Conservation (phyloP, 2,113 vertebrate species). For the Thunnus maccoyii region DNA sequence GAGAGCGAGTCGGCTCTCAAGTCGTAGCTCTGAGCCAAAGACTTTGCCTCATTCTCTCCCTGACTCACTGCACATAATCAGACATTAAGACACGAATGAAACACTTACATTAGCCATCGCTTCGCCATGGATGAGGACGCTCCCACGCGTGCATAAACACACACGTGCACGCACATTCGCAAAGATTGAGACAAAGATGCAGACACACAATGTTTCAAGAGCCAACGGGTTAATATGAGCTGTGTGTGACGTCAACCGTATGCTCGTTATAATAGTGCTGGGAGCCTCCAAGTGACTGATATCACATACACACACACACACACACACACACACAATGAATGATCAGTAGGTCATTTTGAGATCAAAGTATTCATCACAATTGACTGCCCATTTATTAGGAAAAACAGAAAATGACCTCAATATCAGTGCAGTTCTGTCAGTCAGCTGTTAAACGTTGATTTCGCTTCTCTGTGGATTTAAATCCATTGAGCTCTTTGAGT, state of each 20-base stretch:
- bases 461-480: slow-evolving; percentile 1
- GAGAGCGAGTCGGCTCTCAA: slow-evolving; percentile 44
- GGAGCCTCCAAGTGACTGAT: slow-evolving; percentile 80
- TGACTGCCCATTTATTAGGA: slow-evolving; percentile 56
- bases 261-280: slow-evolving; percentile 83
- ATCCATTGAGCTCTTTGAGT: slow-evolving; percentile 2
- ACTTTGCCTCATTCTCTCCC: slow-evolving; percentile 63
- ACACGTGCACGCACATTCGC: slow-evolving; percentile 32
- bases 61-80: slow-evolving; percentile 78
- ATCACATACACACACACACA: slow-evolving; percentile 59
- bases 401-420: slow-evolving; percentile 45
- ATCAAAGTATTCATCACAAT: slow-evolving; percentile 69
- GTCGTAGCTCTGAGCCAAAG: slow-evolving; percentile 72
- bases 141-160: background rate
- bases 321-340: slow-evolving; percentile 60
- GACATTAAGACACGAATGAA: slow-evolving; percentile 79
- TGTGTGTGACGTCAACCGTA: slow-evolving; percentile 79
- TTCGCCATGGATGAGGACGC: slow-evolving; percentile 30
- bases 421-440: slow-evolving; percentile 21
- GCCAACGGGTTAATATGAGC: slow-evolving; percentile 78
- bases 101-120: slow-evolving; percentile 57
- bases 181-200: slow-evolving; percentile 24
- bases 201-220: slow-evolving; percentile 57
- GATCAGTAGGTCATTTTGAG: slow-evolving; percentile 67
- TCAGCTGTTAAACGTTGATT: background rate